A percentile compares a stretch with the other conserved stretches of the same genome.
Evolutionary conservation across 2,113 vertebrate species (phyloP).

Genomic region (Channa maculata): DNA sequence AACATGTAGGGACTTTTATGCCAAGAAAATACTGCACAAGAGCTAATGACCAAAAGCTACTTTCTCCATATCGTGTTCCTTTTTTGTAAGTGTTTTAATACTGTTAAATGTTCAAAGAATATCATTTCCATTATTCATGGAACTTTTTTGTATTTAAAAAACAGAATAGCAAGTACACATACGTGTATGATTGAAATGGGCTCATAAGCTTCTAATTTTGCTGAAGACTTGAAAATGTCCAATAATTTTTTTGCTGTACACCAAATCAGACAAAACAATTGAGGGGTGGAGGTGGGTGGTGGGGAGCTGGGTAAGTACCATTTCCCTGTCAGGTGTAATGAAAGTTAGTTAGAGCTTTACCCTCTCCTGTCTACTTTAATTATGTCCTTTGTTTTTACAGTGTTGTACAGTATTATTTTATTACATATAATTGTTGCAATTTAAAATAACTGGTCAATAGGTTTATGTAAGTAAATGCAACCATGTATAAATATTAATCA

Average conservation of each 20-base stretch:
- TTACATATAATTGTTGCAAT: neutral
- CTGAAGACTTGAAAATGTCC: constrained; percentile 82
- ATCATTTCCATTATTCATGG: constrained; percentile 47
- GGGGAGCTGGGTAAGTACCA: too few relatives aligned
- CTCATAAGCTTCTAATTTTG: constrained; percentile 72
- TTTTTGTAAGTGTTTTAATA: constrained; percentile 67
- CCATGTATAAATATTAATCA: constrained; percentile 24
- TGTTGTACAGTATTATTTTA: neutral
- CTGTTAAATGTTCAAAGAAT: constrained; percentile 65
- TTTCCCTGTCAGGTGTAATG: too few relatives aligned
- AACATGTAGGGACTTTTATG: constrained; percentile 97
- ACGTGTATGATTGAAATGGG: constrained; percentile 66
- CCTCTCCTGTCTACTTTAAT: neutral
- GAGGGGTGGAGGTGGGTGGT: constrained; percentile 8
- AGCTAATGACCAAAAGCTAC: constrained; percentile 78
- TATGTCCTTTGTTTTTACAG: constrained; percentile 22
- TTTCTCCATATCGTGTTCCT: constrained; percentile 23
- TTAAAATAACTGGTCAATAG: too few relatives aligned
- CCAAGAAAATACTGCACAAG: constrained; percentile 88
- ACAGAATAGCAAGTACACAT: constrained; percentile 58
- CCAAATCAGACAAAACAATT: constrained; percentile 34
- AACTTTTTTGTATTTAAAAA: constrained; percentile 58
- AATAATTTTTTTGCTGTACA: constrained; percentile 76
- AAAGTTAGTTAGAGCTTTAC: too few relatives aligned
- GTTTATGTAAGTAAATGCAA: neutral